A percentile compares a stretch with the other conserved stretches of the same genome.
These are phyloP conservation scores for Platyscapa corneri DNA, from an alignment of 1,140 invertebrate species.

Conservation along the genomic window DNA sequence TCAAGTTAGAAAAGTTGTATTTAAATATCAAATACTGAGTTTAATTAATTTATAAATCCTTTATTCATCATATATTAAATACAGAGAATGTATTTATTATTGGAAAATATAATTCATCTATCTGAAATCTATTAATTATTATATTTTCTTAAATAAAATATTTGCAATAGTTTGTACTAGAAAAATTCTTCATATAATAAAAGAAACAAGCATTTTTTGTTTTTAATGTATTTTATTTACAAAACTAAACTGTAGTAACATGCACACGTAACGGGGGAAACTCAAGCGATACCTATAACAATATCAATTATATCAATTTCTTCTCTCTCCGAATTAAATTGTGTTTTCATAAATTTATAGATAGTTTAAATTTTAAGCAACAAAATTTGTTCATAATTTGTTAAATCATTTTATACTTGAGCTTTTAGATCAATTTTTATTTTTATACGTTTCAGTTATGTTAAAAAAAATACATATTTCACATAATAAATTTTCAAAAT, in stretches of 20 bases:
- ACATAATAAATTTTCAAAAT: background rate
- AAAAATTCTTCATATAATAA: conserved; percentile 36
- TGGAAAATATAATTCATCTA: background rate
- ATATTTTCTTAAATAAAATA: background rate
- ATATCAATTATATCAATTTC: conserved; percentile 40
- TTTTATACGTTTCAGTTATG: background rate
- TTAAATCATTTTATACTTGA: background rate
- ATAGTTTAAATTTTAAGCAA: too few species aligned
- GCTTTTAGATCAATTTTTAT: background rate
- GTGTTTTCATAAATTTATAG: too few species aligned
- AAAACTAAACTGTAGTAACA: conserved; percentile 35
- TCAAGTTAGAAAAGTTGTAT: background rate
- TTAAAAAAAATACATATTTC: background rate
- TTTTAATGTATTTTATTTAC: conserved; percentile 38
- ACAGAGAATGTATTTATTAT: conserved; percentile 26
- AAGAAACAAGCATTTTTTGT: conserved; percentile 44
- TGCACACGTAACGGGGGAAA: conserved; percentile 59
- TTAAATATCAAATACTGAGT: background rate
- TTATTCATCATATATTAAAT: conserved; percentile 51
- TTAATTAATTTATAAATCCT: conserved; percentile 49
- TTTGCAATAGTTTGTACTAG: conserved; percentile 1
- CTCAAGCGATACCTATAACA: conserved; percentile 67
- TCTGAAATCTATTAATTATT: background rate
- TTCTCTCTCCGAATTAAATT: conserved; percentile 25
- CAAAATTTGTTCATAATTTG: background rate